Evolutionary conservation across 2,797 vertebrate genomes (phyloP), one percentile per base, ranked within the genome.

Genomic region (Tapirus indicus): DNA sequence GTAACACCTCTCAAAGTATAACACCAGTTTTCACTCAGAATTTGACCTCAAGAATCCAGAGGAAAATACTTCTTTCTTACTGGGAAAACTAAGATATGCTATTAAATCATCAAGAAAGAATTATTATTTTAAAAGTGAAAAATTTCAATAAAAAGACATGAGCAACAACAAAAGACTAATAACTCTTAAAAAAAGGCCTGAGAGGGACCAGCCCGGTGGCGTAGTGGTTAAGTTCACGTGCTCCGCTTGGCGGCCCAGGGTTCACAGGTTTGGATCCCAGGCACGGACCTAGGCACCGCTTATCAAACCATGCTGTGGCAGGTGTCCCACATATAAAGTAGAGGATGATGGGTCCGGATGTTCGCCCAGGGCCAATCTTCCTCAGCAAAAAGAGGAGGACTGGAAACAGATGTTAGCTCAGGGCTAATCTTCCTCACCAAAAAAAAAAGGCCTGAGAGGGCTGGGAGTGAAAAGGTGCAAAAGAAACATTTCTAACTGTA

Each of bases 121-220:
- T 68, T 74, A 85, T 35, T 64, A 88, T 88, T 82, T 54, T 96
- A 91, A 58, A 86, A 32, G 49, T 68, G 47, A 41, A 82, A 94
- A 75, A 68, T 87, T 87, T 94, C 78, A 92, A 5, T 79, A n/a
- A 47, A 92, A 95, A 69, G 13, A 54, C 7, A 44, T 47, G 14
- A 88, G 66, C 64, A 69, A 60, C 56, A 35, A 64, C 23, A 60
- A 71, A 92, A 92, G 35, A 58, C 5, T 11, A 60, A 86, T 35
- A 72, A 54, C n/a, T 44, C 56, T 38, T 12, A n/a, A 71, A 23
- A 68, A 77, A 91, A 14, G 49, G 27, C 29, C 35, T 29, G 25
- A 80, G 29, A 92, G 23, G 47, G n/a, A 38, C 38, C 38, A 38
- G 38, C 38, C 38, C 38, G 38, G 38, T 38, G 38, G 38, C 4